phyloP scores from a whole-genome alignment of 2,797 vertebrate genomes.

The Tadarida brasiliensis region DNA sequence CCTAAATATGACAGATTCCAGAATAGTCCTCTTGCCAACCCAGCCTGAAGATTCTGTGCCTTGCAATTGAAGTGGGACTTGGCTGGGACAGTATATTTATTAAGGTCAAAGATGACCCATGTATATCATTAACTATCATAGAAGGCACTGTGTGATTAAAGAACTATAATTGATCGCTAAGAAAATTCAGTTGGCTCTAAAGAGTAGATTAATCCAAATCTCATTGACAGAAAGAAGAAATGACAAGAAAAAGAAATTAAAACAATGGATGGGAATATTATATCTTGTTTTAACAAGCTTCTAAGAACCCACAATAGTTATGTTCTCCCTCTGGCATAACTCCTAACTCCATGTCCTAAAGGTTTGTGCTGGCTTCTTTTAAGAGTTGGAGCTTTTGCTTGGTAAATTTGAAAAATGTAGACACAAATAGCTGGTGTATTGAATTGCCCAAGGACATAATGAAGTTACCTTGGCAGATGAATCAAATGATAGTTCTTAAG shows the following conservation, averaged over 20 bases:
- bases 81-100: not conserved
- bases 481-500: slow-evolving; percentile 63
- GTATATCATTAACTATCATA: not conserved
- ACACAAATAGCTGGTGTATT: slow-evolving; percentile 56
- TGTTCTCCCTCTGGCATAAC: not conserved
- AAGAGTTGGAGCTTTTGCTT: slow-evolving; percentile 32
- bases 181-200: not conserved
- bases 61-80: not conserved
- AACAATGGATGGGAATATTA: not conserved
- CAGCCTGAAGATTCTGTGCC: not conserved
- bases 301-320: not conserved
- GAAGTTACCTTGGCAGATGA: slow-evolving; percentile 74
- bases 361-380: slow-evolving; percentile 38
- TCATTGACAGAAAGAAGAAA: not conserved
- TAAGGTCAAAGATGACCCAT: not conserved
- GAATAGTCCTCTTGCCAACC: not conserved
- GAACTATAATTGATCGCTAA: not conserved
- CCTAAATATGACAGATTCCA: not conserved
- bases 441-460: slow-evolving; percentile 51
- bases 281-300: not conserved
- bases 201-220: not conserved
- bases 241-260: not conserved
- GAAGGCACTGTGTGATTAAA: not conserved
- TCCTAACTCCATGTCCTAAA: slow-evolving; percentile 14
- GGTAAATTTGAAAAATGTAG: slow-evolving; percentile 64